Evolutionary conservation across 2,888 invertebrate species (phyloP).

Genomic region (Stenoptilia bipunctidactyla): DNA sequence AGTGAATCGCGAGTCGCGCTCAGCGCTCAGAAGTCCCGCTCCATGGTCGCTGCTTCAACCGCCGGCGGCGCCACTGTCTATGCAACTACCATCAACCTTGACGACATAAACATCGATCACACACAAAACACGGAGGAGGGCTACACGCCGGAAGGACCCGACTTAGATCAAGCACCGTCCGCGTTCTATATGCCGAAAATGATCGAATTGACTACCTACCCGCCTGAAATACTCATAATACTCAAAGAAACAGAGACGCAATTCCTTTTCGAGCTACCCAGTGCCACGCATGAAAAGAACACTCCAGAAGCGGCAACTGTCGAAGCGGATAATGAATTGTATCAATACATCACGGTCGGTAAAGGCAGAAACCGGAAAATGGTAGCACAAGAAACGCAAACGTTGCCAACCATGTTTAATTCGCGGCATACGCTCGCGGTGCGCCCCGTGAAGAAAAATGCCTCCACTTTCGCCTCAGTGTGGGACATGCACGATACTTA

Average conservation of each 20-base stretch:
- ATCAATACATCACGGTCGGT: conserved; percentile 76
- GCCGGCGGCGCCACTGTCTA: conserved; percentile 43
- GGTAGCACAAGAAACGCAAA: conserved; percentile 79
- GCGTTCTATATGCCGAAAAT: conserved; percentile 48
- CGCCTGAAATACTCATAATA: conserved; percentile 72
- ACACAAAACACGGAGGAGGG: conserved; percentile 54
- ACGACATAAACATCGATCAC: conserved; percentile 64
- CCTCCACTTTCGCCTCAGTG: conserved; percentile 76
- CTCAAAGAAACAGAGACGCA: conserved; percentile 77
- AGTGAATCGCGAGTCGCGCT: conserved; percentile 30
- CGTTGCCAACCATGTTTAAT: conserved; percentile 72
- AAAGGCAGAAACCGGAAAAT: conserved; percentile 77
- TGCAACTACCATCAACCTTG: conserved; percentile 61
- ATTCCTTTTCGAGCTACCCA: conserved; percentile 75
- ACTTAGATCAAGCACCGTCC: conserved; percentile 45
- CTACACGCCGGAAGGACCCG: conserved; percentile 24
- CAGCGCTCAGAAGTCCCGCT: conserved; percentile 21
- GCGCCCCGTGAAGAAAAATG: conserved; percentile 64
- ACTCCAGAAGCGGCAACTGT: conserved; percentile 69
- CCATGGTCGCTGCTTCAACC: conserved; percentile 17
- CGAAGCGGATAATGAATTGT: conserved; percentile 75
- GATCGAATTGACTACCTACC: conserved; percentile 43
- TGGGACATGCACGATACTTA: conserved; percentile 86
- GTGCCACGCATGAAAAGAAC: conserved; percentile 72
- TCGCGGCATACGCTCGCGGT: conserved; percentile 74